These are phyloP conservation scores for Chrysolina haemoptera DNA, from an alignment of 2,888 invertebrate genomes.

Conservation along the genomic window DNA sequence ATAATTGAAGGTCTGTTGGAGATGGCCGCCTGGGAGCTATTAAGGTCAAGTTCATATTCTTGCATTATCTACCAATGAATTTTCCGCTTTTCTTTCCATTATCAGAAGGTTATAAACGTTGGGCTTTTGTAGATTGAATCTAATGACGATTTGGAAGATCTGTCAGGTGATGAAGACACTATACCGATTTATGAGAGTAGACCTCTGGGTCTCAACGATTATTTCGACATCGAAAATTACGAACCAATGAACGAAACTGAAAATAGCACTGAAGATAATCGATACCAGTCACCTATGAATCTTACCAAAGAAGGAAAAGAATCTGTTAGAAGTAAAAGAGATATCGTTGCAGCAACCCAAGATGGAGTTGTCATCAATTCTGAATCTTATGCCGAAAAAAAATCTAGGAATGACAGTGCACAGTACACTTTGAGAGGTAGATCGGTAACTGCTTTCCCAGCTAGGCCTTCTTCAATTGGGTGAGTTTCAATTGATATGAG, in stretches of 20 bases:
- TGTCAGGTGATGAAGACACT: background rate
- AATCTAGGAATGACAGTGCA: constrained; percentile 52
- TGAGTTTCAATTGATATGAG: constrained; percentile 17
- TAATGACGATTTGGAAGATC: background rate
- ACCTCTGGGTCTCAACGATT: background rate
- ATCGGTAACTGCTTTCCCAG: constrained; percentile 40
- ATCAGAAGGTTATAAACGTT: too few relatives aligned
- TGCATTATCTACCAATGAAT: too few relatives aligned
- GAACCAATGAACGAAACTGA: background rate
- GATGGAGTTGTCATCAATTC: constrained; percentile 66
- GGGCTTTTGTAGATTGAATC: background rate
- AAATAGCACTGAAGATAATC: background rate
- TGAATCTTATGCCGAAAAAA: constrained; percentile 63
- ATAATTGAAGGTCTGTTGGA: too few relatives aligned
- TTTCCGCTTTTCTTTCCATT: too few relatives aligned
- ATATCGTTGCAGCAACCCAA: constrained; percentile 61
- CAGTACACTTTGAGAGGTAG: constrained; percentile 29
- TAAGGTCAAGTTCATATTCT: too few relatives aligned
- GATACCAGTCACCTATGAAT: constrained; percentile 26
- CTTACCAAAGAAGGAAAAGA: constrained; percentile 49
- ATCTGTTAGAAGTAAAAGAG: constrained; percentile 64
- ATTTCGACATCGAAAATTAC: background rate
- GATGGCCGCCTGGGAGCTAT: too few relatives aligned
- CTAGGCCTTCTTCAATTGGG: constrained; percentile 40
- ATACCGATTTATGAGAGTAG: background rate